phyloP scores from a whole-genome alignment of 2,113 vertebrate genomes.

The Clarias batrachus region DNA sequence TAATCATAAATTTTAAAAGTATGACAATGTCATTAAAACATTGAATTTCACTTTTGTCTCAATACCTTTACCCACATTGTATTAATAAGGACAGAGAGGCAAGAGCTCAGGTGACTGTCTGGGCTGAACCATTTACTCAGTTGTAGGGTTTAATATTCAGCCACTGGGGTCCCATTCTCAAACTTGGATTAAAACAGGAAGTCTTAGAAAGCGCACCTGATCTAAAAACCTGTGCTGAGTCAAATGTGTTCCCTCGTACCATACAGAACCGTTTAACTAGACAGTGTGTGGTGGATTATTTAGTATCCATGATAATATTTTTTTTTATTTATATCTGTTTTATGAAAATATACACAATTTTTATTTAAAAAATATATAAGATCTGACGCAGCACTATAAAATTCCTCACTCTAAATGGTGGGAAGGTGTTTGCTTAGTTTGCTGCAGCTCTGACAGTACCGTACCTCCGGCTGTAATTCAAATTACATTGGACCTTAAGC shows the following conservation, averaged over 20 bases:
- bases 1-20: too few relatives aligned
- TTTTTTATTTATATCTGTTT: background rate
- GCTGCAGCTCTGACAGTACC: background rate
- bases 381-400: background rate
- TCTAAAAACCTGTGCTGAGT: too few relatives aligned
- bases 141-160: too few relatives aligned
- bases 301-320: background rate
- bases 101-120: too few relatives aligned
- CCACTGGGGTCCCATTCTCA: too few relatives aligned
- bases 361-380: too few relatives aligned
- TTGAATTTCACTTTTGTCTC: too few relatives aligned
- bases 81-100: background rate
- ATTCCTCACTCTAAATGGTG: background rate
- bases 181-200: too few relatives aligned
- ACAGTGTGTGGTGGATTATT: background rate
- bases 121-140: too few relatives aligned
- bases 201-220: too few relatives aligned
- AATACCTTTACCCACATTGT: background rate
- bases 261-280: background rate
- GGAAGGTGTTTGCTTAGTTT: background rate
- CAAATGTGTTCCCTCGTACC: too few relatives aligned
- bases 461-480: background rate
- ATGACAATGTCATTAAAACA: too few relatives aligned
- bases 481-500: background rate
- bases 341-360: background rate